Evolutionary conservation across 2,888 invertebrate species (phyloP).

Genomic region (Drosophila melanosoma): DNA sequence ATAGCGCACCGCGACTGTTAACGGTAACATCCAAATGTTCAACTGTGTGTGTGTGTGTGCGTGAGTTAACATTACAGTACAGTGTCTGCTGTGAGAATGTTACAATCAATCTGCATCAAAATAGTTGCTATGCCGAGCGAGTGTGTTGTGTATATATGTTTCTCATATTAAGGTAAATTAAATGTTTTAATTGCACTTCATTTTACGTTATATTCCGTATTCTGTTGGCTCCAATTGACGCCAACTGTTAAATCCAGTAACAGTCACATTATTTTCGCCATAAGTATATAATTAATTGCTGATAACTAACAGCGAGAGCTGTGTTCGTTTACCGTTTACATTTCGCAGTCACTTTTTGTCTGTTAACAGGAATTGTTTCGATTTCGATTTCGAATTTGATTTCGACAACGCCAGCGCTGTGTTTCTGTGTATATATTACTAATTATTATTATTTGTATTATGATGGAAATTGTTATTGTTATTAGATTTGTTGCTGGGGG

Average conservation of each 20-base stretch:
- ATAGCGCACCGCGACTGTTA: constrained; percentile 7
- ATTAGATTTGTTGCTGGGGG: not conserved
- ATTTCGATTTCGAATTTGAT: constrained; percentile 4
- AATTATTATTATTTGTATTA: not conserved
- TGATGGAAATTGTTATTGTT: not conserved
- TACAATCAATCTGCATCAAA: constrained; percentile 1
- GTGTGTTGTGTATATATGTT: not conserved
- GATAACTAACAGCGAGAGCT: not conserved
- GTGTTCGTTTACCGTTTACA: not conserved
- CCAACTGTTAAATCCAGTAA: not conserved
- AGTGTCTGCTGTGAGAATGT: not conserved
- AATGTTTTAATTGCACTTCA: not conserved
- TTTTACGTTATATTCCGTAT: not conserved
- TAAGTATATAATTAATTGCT: not conserved
- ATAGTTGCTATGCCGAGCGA: not conserved
- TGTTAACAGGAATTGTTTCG: constrained; percentile 1
- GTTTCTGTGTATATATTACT: not conserved
- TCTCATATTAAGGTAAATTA: not conserved
- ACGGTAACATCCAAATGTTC: constrained; percentile 13
- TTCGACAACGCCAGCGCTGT: constrained; percentile 42
- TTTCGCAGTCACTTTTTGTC: constrained; percentile 2
- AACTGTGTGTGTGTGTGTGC: not conserved
- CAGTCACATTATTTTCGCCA: not conserved
- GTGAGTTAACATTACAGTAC: constrained; percentile 17
- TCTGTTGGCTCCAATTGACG: not conserved